A percentile compares a stretch with the other conserved stretches of the same genome.
Conservation (phyloP, 2,113 vertebrate species). For the Raphicerus campestris region DNA sequence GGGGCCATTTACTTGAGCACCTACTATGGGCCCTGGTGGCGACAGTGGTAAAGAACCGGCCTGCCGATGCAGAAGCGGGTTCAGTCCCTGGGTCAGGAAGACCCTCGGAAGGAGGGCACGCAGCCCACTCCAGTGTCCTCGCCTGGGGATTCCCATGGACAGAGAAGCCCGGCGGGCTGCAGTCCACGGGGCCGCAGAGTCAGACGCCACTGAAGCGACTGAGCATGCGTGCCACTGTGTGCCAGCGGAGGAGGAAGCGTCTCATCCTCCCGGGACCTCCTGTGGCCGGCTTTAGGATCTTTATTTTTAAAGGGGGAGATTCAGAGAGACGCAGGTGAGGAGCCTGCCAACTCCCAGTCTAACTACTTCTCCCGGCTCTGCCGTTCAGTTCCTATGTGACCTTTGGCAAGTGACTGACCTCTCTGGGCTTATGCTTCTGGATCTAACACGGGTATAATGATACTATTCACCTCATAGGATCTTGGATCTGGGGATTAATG, state of each 20-base stretch:
- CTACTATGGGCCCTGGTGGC: background rate
- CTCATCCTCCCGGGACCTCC: no score
- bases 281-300: background rate
- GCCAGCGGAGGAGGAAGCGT: background rate
- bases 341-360: background rate
- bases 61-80: background rate
- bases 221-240: accelerated
- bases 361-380: background rate
- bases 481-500: no score
- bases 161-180: background rate
- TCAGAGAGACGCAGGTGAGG: background rate
- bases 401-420: background rate
- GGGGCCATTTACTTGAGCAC: background rate
- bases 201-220: background rate
- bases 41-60: background rate
- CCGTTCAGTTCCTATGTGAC: background rate
- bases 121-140: background rate
- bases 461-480: no score
- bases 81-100: background rate
- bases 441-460: no score
- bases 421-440: conserved; percentile 1
- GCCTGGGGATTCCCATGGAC: background rate
- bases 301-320: background rate
- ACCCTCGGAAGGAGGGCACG: background rate
- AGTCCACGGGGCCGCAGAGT: background rate